Evolutionary conservation across 2,113 vertebrate species (phyloP).

Genomic region (Sinosuthora webbiana): DNA sequence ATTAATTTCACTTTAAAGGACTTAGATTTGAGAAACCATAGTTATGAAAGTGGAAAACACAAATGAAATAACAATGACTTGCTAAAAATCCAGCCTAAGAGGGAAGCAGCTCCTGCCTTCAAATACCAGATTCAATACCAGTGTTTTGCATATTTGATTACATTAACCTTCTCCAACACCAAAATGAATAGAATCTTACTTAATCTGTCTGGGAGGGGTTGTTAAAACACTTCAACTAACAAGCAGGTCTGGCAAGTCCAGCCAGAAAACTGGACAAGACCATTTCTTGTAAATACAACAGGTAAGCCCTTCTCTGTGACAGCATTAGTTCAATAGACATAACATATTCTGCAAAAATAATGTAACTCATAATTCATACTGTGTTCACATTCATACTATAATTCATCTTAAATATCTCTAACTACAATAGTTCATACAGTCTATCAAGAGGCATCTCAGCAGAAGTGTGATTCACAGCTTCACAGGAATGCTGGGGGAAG

Average conservation of each 20-base stretch:
- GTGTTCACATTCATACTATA: neutral
- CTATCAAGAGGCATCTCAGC: neutral
- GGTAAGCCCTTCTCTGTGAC: neutral
- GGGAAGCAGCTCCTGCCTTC: neutral
- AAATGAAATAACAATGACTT: neutral
- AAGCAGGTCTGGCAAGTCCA: neutral
- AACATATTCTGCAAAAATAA: neutral
- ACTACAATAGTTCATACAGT: neutral
- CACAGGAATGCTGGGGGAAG: neutral
- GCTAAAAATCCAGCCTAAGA: neutral
- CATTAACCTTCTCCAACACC: neutral
- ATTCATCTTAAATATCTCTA: neutral
- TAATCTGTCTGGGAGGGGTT: neutral
- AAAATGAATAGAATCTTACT: neutral
- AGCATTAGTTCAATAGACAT: neutral
- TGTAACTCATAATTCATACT: neutral
- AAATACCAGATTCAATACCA: neutral
- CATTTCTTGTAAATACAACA: neutral
- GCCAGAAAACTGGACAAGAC: neutral
- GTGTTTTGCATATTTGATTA: neutral
- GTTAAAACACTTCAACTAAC: neutral
- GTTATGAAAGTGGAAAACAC: neutral
- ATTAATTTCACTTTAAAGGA: neutral
- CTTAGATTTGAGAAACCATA: neutral
- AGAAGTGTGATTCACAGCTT: constrained; percentile 1